phyloP scores from a whole-genome alignment of 2,113 vertebrate genomes.

The Sus scrofa region DNA sequence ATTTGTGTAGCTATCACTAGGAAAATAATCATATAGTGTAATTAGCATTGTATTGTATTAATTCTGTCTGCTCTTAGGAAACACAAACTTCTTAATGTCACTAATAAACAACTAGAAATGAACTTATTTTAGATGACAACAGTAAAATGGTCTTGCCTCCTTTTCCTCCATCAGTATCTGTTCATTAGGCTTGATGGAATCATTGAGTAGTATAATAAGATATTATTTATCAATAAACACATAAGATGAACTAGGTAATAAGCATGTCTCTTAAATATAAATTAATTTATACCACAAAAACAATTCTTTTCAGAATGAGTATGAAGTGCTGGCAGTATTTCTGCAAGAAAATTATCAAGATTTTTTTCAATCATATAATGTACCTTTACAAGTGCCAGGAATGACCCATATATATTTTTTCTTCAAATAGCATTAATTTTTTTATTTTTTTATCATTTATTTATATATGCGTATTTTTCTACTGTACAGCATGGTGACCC shows the following conservation, averaged over 20 bases:
- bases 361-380: neutral
- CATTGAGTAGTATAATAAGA: neutral
- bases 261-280: neutral
- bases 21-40: conserved; percentile 28
- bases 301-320: neutral
- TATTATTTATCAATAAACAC: neutral
- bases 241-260: neutral
- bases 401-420: too few species aligned
- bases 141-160: neutral
- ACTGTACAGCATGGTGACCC: too few species aligned
- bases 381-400: neutral
- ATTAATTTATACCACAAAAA: neutral
- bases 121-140: neutral
- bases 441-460: too few species aligned
- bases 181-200: neutral
- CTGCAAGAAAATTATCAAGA: neutral
- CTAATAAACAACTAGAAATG: conserved; percentile 33
- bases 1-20: conserved; percentile 9
- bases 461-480: too few species aligned
- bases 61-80: neutral
- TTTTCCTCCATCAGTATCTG: neutral
- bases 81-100: conserved; percentile 9
- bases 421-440: too few species aligned
- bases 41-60: conserved; percentile 4
- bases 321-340: conserved; percentile 10